A percentile compares a stretch with the other conserved stretches of the same genome.
Evolutionary conservation across 1,140 invertebrate species (phyloP).

Genomic region (Micrasema longulum): DNA sequence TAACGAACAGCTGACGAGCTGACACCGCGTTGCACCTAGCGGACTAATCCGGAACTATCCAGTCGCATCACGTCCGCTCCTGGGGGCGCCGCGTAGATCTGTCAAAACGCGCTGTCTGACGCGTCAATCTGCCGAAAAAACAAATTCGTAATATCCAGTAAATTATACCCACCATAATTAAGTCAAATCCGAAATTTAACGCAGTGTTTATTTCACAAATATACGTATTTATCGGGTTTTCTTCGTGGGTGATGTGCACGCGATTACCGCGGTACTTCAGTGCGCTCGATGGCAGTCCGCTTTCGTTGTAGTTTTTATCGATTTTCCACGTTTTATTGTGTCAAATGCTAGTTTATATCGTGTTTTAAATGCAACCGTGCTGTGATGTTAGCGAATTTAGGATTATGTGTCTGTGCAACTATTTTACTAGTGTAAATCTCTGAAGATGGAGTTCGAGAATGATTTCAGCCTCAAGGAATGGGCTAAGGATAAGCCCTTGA

Average conservation of each 20-base stretch:
- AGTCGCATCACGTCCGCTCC: constrained; percentile 66
- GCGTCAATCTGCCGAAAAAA: too few relatives aligned
- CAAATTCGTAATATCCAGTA: neutral
- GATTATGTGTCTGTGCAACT: constrained; percentile 22
- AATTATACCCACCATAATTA: neutral
- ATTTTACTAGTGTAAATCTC: constrained; percentile 6
- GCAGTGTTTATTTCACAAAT: constrained; percentile 28
- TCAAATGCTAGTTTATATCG: constrained; percentile 23
- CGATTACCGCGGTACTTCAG: neutral
- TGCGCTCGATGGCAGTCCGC: constrained; percentile 8
- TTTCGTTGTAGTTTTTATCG: constrained; percentile 39
- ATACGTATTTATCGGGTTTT: constrained; percentile 1
- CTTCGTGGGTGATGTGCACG: neutral
- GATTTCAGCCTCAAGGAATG: constrained; percentile 92
- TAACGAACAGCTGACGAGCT: constrained; percentile 59
- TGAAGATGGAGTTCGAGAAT: constrained; percentile 83
- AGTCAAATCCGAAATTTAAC: neutral
- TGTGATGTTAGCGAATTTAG: constrained; percentile 34
- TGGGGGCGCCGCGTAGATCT: constrained; percentile 57
- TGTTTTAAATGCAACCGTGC: constrained; percentile 19
- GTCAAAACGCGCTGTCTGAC: constrained; percentile 57
- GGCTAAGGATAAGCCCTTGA: constrained; percentile 95
- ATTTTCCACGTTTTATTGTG: constrained; percentile 36
- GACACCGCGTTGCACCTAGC: constrained; percentile 60
- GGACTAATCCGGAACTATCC: constrained; percentile 60